Evolutionary conservation across 2,888 invertebrate species (phyloP).

Genomic region (Glaucopsyche alexis): DNA sequence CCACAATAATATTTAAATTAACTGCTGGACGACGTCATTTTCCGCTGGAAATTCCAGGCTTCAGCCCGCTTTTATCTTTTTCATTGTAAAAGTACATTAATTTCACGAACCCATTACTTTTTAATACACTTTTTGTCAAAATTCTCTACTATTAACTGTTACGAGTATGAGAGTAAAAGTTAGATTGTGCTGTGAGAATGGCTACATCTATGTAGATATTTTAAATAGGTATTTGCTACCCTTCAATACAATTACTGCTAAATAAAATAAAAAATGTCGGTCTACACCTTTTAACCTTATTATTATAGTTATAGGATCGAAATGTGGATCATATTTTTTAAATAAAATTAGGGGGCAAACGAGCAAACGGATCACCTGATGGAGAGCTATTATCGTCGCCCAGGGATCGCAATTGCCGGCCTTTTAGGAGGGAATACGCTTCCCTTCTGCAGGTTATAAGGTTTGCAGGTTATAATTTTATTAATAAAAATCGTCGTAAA

Average conservation of each 20-base stretch:
- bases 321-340: too few relatives aligned
- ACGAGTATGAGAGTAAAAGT: background rate
- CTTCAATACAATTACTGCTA: background rate
- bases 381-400: too few relatives aligned
- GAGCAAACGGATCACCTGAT: too few relatives aligned
- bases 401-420: too few relatives aligned
- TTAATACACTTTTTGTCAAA: background rate
- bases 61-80: background rate
- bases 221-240: background rate
- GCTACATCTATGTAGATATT: background rate
- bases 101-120: slow-evolving; percentile 4
- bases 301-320: too few relatives aligned
- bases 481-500: too few relatives aligned
- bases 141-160: background rate
- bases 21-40: background rate
- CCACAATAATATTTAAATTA: slow-evolving; percentile 5
- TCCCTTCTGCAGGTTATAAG: too few relatives aligned
- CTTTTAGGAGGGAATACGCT: too few relatives aligned
- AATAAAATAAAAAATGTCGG: background rate
- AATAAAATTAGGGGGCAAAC: too few relatives aligned
- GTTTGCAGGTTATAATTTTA: too few relatives aligned
- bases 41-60: background rate
- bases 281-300: background rate
- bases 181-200: background rate
- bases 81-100: background rate